Evolutionary conservation across 2,797 vertebrate genomes (phyloP), one percentile per base, ranked within the genome.

Genomic region (Ctenopoma multispine): DNA sequence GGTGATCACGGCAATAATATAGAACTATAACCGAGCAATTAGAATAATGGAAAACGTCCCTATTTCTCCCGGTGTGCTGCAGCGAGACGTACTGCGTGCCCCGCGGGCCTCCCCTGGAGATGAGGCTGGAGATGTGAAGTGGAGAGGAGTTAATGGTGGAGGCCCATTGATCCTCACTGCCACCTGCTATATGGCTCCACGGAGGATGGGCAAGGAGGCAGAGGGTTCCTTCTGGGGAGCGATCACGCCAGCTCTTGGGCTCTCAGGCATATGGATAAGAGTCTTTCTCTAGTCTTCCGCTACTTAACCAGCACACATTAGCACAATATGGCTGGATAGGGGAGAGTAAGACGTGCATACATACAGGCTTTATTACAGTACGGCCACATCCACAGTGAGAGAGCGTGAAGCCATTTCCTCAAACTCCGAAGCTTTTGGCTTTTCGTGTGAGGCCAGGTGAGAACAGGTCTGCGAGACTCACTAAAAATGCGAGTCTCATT

Each of bases 1-100:
- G 81, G 87, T 88, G 88, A 89, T 89, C 87, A 86, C 62, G 80
- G 89, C 86, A 88, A 90, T 90, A 90, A 92, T 86, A 89, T 83
- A 80, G 86, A 90, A 93, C 90, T 85, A 91, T 89, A 90, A 89
- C 88, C 29, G 29, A 84, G 90, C 90, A 93, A 92, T 92, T 93
- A 93, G 85, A 86, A 89, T 92, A 90, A 91, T 91, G 91, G 90
- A 92, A 89, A 91, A 82, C 73, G 83, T 87, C 85, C 84, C 88
- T 67, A 69, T 86, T 79, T 80, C 81, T 80, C 81, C 81, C 51
- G 66, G 81, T 71, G 77, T 77, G 85, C 80, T 60, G 81, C 80
- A 66, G 85, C 60, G 56, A 86, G 80, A 83, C 64, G 55, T 66
- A 46, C 49, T 17, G 46, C 47, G 1, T 50, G 65, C 81, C 72